Conservation (phyloP, 2,113 vertebrate species). For the Microtus richardsoni region DNA sequence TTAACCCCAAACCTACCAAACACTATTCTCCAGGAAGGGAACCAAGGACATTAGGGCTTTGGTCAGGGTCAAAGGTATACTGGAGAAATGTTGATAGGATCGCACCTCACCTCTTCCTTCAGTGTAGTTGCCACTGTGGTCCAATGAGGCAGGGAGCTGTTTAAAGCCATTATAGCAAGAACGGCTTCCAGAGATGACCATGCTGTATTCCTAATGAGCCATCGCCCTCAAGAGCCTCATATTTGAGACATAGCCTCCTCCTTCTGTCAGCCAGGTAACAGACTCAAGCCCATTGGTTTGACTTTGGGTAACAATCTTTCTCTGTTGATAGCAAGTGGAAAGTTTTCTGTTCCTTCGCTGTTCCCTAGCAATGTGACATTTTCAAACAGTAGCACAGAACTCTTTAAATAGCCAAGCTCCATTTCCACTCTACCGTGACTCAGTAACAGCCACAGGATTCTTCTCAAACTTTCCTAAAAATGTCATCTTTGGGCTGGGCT, state of each 20-base stretch:
- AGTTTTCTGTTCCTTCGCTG: slow-evolving; percentile 76
- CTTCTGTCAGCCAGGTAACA: slow-evolving; percentile 64
- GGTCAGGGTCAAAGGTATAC: not conserved
- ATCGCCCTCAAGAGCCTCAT: not conserved
- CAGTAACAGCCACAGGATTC: slow-evolving; percentile 81
- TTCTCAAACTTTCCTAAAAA: slow-evolving; percentile 85
- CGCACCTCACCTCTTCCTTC: not conserved
- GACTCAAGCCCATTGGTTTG: slow-evolving; percentile 26
- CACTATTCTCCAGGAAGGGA: not conserved
- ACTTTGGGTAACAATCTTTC: slow-evolving; percentile 36
- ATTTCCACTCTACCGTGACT: slow-evolving; percentile 81
- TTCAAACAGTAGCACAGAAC: slow-evolving; percentile 82
- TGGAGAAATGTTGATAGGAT: not conserved
- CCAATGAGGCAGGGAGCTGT: not conserved
- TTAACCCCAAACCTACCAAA: not conserved
- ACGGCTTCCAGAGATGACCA: not conserved
- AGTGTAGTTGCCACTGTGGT: not conserved
- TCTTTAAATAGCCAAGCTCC: slow-evolving; percentile 83
- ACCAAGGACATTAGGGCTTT: not conserved
- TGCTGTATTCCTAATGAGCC: not conserved
- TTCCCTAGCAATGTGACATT: slow-evolving; percentile 84
- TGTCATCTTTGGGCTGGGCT: slow-evolving; percentile 84
- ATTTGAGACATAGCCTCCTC: not conserved
- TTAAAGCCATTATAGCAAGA: not conserved
- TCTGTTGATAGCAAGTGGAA: slow-evolving; percentile 74